These are phyloP conservation scores for Metalampra italica DNA, from an alignment of 2,888 invertebrate species.

Conservation along the genomic window DNA sequence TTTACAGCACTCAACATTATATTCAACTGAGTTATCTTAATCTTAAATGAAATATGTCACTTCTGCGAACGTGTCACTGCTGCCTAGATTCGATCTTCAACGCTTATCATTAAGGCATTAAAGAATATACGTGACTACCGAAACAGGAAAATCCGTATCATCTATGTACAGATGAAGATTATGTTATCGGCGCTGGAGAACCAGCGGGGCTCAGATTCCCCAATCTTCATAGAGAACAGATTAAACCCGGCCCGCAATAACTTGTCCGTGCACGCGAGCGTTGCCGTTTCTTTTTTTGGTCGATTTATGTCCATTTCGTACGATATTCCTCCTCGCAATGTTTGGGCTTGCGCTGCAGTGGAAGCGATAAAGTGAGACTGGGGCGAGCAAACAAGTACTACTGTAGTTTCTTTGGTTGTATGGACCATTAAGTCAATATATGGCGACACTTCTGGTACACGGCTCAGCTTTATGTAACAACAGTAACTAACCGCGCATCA, in stretches of 20 bases:
- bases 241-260: constrained; percentile 27
- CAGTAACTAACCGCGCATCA: no score
- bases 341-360: neutral
- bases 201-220: neutral
- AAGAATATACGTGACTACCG: neutral
- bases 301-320: constrained; percentile 29
- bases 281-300: constrained; percentile 19
- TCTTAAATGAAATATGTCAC: no score
- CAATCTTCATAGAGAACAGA: constrained; percentile 19
- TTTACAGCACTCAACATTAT: neutral
- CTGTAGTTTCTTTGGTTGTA: no score
- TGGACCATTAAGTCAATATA: no score
- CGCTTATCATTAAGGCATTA: no score
- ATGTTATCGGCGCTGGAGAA: neutral
- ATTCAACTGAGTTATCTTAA: neutral
- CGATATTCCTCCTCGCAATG: constrained; percentile 9
- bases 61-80: no score
- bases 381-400: no score
- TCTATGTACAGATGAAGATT: neutral
- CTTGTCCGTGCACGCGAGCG: constrained; percentile 20
- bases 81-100: no score
- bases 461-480: no score
- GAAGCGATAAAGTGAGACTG: neutral
- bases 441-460: no score
- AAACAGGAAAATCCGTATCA: neutral